These are phyloP conservation scores for Apostichopus parvimensis DNA, from an alignment of 35 echinoderm and acorn worm species.

Conservation along the genomic window DNA sequence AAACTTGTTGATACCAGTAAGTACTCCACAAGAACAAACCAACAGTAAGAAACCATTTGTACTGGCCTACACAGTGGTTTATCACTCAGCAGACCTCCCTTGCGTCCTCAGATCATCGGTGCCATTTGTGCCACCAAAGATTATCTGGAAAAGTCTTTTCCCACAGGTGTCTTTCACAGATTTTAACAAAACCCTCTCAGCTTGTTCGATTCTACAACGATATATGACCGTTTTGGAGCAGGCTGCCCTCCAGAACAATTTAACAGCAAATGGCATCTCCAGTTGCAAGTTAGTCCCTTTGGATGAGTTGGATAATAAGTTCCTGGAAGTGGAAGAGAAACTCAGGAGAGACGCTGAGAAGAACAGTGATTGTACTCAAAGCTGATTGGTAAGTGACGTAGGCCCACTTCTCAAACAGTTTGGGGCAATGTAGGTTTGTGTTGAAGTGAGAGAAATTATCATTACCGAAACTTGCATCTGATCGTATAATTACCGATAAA, in stretches of 20 bases:
- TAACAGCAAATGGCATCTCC: slow-evolving; percentile 61
- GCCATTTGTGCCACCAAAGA: slow-evolving; percentile 66
- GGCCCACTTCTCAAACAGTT: too few species aligned
- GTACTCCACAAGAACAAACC: slow-evolving; percentile 39
- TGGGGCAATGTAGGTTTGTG: too few species aligned
- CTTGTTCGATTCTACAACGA: slow-evolving; percentile 55
- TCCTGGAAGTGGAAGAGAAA: slow-evolving; percentile 18
- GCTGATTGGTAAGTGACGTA: too few species aligned
- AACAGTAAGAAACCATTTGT: slow-evolving; percentile 60
- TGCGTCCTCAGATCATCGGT: slow-evolving; percentile 59
- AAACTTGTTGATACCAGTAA: slow-evolving; percentile 15
- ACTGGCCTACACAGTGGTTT: slow-evolving; percentile 53
- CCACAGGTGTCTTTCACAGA: slow-evolving; percentile 45
- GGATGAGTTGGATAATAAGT: slow-evolving; percentile 56
- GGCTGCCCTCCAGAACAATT: slow-evolving; percentile 58
- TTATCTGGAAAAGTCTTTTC: slow-evolving; percentile 57
- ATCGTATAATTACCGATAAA: too few species aligned
- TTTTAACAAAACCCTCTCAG: slow-evolving; percentile 60
- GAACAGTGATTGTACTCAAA: background rate
- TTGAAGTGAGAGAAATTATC: too few species aligned
- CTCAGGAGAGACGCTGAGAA: background rate
- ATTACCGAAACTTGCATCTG: too few species aligned
- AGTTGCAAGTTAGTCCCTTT: slow-evolving; percentile 74
- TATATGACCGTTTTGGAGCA: slow-evolving; percentile 76
- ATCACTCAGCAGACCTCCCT: slow-evolving; percentile 42